Conservation (phyloP, 2,113 vertebrate species). For the Heloderma charlesbogerti region DNA sequence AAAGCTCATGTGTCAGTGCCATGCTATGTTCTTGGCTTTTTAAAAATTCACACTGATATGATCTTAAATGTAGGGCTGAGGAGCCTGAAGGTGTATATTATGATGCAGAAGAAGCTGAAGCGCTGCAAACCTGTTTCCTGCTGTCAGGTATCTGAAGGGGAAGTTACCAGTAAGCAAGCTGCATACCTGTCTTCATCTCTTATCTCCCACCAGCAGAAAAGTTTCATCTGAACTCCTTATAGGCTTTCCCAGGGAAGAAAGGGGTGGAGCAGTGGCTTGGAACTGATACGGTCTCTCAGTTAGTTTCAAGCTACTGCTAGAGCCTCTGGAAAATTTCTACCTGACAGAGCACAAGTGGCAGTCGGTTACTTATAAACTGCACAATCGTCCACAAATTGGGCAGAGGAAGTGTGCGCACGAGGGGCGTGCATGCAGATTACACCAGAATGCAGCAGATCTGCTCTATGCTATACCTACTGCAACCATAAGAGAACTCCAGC, state of each 20-base stretch:
- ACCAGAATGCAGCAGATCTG: constrained; percentile 14
- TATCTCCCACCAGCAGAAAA: neutral
- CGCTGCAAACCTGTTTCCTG: constrained; percentile 48
- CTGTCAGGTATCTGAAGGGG: constrained; percentile 49
- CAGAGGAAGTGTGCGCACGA: fast-evolving
- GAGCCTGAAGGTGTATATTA: constrained; percentile 54
- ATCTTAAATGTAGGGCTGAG: constrained; percentile 37
- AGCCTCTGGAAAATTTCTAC: constrained; percentile 3
- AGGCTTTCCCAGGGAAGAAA: constrained; percentile 9
- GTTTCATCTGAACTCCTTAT: constrained; percentile 24
- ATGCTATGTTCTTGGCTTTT: constrained; percentile 59
- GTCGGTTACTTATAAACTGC: constrained; percentile 15
- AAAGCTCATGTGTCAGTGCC: constrained; percentile 57
- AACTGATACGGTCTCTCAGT: constrained; percentile 12
- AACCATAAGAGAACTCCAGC: neutral
- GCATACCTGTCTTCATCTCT: neutral
- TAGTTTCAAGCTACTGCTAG: neutral
- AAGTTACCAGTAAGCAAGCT: constrained; percentile 36
- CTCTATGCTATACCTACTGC: neutral
- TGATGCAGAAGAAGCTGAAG: constrained; percentile 55
- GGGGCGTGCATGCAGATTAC: neutral
- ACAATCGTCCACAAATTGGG: neutral
- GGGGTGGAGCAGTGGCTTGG: neutral
- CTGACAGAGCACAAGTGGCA: constrained; percentile 40
- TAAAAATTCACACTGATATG: constrained; percentile 67